Conservation (phyloP, 1,140 invertebrate species). For the Thalassaphorura encarpata region DNA sequence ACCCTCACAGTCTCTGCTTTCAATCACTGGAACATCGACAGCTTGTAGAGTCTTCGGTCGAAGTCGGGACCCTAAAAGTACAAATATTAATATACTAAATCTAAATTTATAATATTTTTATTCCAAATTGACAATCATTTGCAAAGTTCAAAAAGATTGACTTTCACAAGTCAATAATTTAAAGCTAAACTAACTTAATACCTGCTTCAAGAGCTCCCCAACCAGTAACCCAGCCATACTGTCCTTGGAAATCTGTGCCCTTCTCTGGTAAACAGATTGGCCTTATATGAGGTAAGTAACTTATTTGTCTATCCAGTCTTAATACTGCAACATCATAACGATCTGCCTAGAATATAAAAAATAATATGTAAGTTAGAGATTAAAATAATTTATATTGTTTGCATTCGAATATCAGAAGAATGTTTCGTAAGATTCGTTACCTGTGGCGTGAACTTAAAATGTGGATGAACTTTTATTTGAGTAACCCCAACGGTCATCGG, state of each 20-base stretch:
- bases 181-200: too few species aligned
- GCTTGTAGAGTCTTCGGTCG: slow-evolving; percentile 83
- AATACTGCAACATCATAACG: slow-evolving; percentile 87
- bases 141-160: too few species aligned
- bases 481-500: slow-evolving; percentile 82
- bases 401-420: too few species aligned
- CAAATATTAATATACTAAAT: background rate
- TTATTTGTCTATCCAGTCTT: slow-evolving; percentile 73
- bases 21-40: slow-evolving; percentile 83
- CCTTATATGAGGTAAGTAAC: slow-evolving; percentile 79
- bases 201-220: slow-evolving; percentile 66
- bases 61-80: slow-evolving; percentile 62
- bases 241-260: slow-evolving; percentile 77
- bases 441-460: slow-evolving; percentile 90
- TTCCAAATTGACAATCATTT: too few species aligned
- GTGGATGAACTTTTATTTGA: slow-evolving; percentile 80
- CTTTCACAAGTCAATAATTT: too few species aligned
- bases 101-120: background rate
- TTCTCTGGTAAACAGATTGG: slow-evolving; percentile 86
- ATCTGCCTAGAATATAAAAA: slow-evolving; percentile 42
- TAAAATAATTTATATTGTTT: too few species aligned
- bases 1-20: slow-evolving; percentile 73
- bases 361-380: too few species aligned
- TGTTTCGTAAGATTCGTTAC: slow-evolving; percentile 38
- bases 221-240: slow-evolving; percentile 83